Base-by-base conservation (phyloP, 2,888 invertebrate species). In the Encarsia formosa region DNA sequence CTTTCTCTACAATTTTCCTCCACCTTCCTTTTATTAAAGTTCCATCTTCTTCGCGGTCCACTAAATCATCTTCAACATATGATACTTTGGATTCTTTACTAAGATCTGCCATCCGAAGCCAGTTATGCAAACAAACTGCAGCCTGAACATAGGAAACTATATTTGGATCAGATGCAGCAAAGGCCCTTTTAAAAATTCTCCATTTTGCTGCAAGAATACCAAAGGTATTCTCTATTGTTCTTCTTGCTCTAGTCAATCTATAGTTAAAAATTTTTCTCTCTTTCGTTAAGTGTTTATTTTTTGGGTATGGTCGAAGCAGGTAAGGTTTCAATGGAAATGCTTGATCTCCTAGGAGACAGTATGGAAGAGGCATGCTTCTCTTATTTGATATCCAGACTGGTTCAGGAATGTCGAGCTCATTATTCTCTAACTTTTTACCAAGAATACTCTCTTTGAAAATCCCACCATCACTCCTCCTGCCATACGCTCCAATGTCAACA, bases 161-260 rank as follows among this genome's bases (percentile, higher is more conserved):
- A 9, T 38, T 50, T 18, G 54, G 44, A 8, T 51, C 47, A 9
- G 29, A 35, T 4, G 16, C 38, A 16, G 42, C 42, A 13, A 64
- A 58, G 19, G 51, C 52, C 52, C 54, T 56, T 2, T 44, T 54
- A 29, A 59, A 59, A 32, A 65, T 62, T 55, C 62, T 51, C 60
- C 65, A 65, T 52, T 55, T 61, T 40, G 59, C 45, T 2, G 39
- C 45, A 43, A 64, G 43, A 52, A 65, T 65, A 1, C 65, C 65
- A 60, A 55, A 55, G 4, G 52, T 31, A 35, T 41, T 45, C 32
- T 49, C 46, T 20, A 54, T 42, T 5, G 16, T 59, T 48, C 65
- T 61, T 56, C 68, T 63, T 20, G 65, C 68, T 50, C 68, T 57
- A 56, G 60, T 64, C 42, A 67, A 35, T 32, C 68, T 55, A 58